phyloP scores from a whole-genome alignment of 2,888 invertebrate genomes.

The Anarsia innoxiella region DNA sequence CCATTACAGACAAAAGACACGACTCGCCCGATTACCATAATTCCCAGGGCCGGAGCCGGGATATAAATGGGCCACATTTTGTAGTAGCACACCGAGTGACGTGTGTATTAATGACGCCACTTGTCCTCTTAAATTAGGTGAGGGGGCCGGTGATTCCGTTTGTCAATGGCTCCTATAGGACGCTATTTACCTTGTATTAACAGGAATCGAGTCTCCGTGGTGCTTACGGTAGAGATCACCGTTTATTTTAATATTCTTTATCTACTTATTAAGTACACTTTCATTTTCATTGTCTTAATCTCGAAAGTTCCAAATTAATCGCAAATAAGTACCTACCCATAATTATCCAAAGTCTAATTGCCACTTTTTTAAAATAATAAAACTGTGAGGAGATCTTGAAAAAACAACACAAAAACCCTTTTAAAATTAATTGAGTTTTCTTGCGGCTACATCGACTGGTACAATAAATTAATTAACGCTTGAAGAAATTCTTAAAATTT shows the following conservation, averaged over 20 bases:
- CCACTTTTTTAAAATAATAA: constrained; percentile 48
- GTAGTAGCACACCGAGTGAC: constrained; percentile 71
- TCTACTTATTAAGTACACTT: no score
- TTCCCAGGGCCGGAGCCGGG: constrained; percentile 66
- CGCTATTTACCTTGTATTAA: constrained; percentile 3
- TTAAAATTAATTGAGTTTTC: constrained; percentile 76
- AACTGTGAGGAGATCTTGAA: constrained; percentile 48
- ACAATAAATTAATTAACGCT: constrained; percentile 75
- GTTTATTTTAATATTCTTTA: no score
- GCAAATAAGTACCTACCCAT: no score
- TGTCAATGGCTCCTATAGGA: constrained; percentile 63
- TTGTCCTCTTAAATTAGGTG: constrained; percentile 73
- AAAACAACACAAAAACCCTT: constrained; percentile 75
- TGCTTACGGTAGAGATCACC: no score
- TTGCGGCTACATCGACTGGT: constrained; percentile 69
- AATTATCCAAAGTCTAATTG: no score
- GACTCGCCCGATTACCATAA: constrained; percentile 74
- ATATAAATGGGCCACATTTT: constrained; percentile 73
- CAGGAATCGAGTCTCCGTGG: no score
- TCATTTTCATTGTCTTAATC: no score
- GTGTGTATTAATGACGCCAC: constrained; percentile 73
- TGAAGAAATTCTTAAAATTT: constrained; percentile 72
- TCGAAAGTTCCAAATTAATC: no score
- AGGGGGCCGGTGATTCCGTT: constrained; percentile 70
- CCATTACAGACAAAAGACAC: constrained; percentile 75